phyloP scores from a whole-genome alignment of 2,113 vertebrate species.

The Electrona antarctica region DNA sequence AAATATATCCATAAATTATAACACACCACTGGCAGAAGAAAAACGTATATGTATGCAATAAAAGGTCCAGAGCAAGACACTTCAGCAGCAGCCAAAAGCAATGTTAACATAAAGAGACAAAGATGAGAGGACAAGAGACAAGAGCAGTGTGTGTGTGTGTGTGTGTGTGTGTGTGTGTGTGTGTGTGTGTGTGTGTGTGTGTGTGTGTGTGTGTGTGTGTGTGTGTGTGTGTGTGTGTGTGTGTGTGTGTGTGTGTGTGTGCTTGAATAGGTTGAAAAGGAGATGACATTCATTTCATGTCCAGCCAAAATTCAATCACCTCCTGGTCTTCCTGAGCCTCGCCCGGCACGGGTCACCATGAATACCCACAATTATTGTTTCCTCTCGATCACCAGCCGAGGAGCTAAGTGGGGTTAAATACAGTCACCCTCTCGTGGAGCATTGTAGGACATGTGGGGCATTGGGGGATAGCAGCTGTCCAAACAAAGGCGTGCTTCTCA shows the following conservation, averaged over 20 bases:
- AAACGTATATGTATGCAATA: too few species aligned
- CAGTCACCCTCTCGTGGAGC: slow-evolving; percentile 56
- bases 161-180: too few species aligned
- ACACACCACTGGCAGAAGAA: neutral
- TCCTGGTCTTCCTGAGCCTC: slow-evolving; percentile 32
- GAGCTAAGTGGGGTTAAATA: slow-evolving; percentile 72
- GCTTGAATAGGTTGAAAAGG: neutral
- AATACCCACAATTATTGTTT: slow-evolving; percentile 50
- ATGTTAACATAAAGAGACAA: slow-evolving; percentile 3
- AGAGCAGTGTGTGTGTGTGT: neutral
- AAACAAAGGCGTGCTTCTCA: slow-evolving; percentile 79
- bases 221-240: too few species aligned
- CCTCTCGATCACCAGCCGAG: slow-evolving; percentile 55
- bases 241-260: neutral
- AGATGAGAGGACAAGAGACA: neutral
- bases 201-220: too few species aligned
- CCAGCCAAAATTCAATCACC: slow-evolving; percentile 12
- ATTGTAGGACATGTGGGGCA: slow-evolving; percentile 44
- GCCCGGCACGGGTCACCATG: slow-evolving; percentile 34
- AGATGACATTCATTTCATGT: slow-evolving; percentile 33
- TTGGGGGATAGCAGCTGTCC: slow-evolving; percentile 77
- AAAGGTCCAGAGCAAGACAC: neutral
- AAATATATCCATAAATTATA: slow-evolving; percentile 2
- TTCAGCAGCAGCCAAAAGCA: neutral
- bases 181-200: too few species aligned